phyloP scores from a whole-genome alignment of 2,888 invertebrate genomes.

The Drosophila prostipennis region DNA sequence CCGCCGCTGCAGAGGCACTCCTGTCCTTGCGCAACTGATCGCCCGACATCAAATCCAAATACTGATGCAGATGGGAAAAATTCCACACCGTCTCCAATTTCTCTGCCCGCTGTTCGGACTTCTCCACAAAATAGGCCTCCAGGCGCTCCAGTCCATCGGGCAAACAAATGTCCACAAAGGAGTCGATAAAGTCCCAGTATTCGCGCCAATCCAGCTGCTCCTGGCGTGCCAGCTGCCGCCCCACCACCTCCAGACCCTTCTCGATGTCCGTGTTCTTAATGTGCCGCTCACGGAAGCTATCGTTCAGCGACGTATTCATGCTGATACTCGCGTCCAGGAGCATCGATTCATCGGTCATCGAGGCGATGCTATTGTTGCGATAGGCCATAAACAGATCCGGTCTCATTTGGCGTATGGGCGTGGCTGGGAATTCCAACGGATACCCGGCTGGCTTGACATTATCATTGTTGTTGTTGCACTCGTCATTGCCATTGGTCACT shows the following conservation, averaged over 20 bases:
- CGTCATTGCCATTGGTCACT: conserved; percentile 6
- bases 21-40: conserved; percentile 7
- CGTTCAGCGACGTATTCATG: conserved; percentile 27
- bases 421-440: conserved; percentile 37
- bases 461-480: conserved; percentile 55
- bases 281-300: conserved; percentile 82
- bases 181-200: conserved; percentile 95
- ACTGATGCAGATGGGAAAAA: conserved; percentile 51
- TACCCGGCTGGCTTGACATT: conserved; percentile 40
- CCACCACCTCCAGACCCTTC: conserved; percentile 95
- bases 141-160: conserved; percentile 89
- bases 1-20: neutral
- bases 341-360: conserved; percentile 40
- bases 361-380: conserved; percentile 55
- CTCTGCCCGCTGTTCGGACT: conserved; percentile 43
- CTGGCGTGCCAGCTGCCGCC: conserved; percentile 89
- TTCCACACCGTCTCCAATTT: conserved; percentile 37
- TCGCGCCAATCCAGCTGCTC: conserved; percentile 93
- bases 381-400: conserved; percentile 74
- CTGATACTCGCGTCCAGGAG: conserved; percentile 25
- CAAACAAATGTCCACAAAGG: conserved; percentile 91
- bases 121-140: conserved; percentile 88
- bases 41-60: conserved; percentile 48
- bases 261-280: conserved; percentile 89
- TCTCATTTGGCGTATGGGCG: conserved; percentile 59